Evolutionary conservation across 2,113 vertebrate genomes (phyloP).

Genomic region (Balaenoptera acutorostrata): DNA sequence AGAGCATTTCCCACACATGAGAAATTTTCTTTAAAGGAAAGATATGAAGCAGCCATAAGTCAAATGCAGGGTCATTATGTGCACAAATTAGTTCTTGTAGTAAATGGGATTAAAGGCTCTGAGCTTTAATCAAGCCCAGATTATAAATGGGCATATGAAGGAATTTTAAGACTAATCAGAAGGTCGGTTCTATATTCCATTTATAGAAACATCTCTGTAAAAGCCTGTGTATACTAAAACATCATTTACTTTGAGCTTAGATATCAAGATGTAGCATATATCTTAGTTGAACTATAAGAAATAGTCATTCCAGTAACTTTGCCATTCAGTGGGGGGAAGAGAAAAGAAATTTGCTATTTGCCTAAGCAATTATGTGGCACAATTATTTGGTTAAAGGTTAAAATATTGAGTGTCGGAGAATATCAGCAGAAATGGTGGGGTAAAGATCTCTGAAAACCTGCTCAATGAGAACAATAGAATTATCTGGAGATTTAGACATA

Average conservation of each 20-base stretch:
- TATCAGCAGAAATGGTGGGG: background rate
- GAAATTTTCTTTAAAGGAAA: slow-evolving; percentile 38
- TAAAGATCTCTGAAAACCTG: background rate
- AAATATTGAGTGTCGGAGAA: background rate
- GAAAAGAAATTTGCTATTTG: background rate
- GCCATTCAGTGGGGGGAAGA: background rate
- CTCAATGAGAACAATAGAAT: background rate
- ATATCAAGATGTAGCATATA: background rate
- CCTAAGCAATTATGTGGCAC: background rate
- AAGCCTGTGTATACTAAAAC: background rate
- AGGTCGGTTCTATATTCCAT: background rate
- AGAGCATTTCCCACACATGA: background rate
- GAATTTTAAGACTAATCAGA: background rate
- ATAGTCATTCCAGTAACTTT: background rate
- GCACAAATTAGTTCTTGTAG: slow-evolving; percentile 6
- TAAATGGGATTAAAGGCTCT: background rate
- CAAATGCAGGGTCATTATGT: slow-evolving; percentile 28
- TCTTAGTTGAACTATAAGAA: background rate
- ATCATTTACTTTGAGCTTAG: background rate
- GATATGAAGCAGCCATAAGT: background rate
- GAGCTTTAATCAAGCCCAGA: background rate
- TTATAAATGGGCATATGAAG: background rate
- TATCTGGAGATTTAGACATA: background rate
- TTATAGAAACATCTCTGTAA: background rate
- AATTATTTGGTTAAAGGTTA: background rate